phyloP scores from a whole-genome alignment of 2,113 vertebrate genomes.

The Scomber colias region DNA sequence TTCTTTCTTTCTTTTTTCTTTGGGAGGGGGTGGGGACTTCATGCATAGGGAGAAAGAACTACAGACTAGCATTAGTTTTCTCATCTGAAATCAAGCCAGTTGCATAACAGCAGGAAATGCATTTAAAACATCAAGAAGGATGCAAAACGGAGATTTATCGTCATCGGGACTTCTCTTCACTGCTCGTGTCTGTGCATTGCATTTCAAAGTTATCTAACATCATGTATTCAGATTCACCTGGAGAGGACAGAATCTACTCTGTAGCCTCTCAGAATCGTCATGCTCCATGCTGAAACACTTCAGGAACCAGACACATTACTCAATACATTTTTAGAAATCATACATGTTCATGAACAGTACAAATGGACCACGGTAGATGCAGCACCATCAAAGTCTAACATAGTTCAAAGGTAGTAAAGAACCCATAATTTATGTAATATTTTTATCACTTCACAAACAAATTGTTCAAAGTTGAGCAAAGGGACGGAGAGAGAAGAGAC shows the following conservation, averaged over 20 bases:
- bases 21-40: slow-evolving; percentile 27
- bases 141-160: slow-evolving; percentile 18
- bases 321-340: slow-evolving; percentile 8
- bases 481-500: not conserved
- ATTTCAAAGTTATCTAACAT: slow-evolving; percentile 20
- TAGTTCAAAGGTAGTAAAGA: not conserved
- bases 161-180: not conserved
- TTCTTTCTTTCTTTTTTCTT: not conserved
- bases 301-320: slow-evolving; percentile 20
- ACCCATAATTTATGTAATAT: not conserved
- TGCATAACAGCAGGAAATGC: slow-evolving; percentile 49
- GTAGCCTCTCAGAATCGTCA: slow-evolving; percentile 24
- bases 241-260: slow-evolving; percentile 7
- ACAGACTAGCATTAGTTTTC: slow-evolving; percentile 30
- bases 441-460: not conserved
- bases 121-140: slow-evolving; percentile 18
- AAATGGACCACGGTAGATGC: not conserved
- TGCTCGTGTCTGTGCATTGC: not conserved
- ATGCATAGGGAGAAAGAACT: slow-evolving; percentile 54
- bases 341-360: slow-evolving; percentile 21
- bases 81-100: slow-evolving; percentile 33
- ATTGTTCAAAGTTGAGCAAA: not conserved
- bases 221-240: not conserved
- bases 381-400: not conserved
- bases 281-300: slow-evolving; percentile 51